Evolutionary conservation across 2,797 vertebrate genomes (phyloP).

Genomic region (Tenualosa thibaudeaui): DNA sequence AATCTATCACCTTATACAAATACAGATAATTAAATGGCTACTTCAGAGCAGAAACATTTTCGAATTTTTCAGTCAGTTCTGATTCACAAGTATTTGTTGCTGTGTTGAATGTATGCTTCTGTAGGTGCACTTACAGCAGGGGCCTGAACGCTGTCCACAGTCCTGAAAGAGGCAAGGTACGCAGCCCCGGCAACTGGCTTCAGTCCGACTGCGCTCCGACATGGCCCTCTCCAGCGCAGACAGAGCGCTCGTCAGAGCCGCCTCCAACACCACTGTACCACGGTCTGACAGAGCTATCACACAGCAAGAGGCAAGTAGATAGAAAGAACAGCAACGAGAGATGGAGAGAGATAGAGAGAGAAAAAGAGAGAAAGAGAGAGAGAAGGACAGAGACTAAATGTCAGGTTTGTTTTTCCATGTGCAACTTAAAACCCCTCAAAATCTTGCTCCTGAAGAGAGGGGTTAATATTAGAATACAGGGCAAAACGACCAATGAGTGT

Average conservation of each 20-base stretch:
- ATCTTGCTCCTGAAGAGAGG: slow-evolving; percentile 33
- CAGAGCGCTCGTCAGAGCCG: slow-evolving; percentile 80
- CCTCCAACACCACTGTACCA: slow-evolving; percentile 88
- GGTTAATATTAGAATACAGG: slow-evolving; percentile 37
- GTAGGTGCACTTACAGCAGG: slow-evolving; percentile 69
- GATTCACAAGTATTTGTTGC: neutral
- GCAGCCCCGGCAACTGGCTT: slow-evolving; percentile 74
- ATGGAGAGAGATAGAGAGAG: slow-evolving; percentile 4
- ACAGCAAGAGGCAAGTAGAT: neutral
- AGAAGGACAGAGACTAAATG: neutral
- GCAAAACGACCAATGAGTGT: slow-evolving; percentile 1
- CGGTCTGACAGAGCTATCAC: slow-evolving; percentile 83
- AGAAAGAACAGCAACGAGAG: neutral
- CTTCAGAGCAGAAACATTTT: too few species aligned
- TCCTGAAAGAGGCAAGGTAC: slow-evolving; percentile 83
- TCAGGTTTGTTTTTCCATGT: neutral
- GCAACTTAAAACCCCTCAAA: neutral
- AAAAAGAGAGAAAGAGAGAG: neutral
- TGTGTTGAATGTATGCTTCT: neutral
- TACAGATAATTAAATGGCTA: too few species aligned
- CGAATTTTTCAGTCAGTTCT: too few species aligned
- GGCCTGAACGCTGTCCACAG: slow-evolving; percentile 70
- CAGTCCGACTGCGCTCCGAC: slow-evolving; percentile 71
- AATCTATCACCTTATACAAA: too few species aligned
- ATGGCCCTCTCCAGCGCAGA: slow-evolving; percentile 76